Conservation (phyloP, 2,113 vertebrate genomes). For the Erpornis zantholeuca region DNA sequence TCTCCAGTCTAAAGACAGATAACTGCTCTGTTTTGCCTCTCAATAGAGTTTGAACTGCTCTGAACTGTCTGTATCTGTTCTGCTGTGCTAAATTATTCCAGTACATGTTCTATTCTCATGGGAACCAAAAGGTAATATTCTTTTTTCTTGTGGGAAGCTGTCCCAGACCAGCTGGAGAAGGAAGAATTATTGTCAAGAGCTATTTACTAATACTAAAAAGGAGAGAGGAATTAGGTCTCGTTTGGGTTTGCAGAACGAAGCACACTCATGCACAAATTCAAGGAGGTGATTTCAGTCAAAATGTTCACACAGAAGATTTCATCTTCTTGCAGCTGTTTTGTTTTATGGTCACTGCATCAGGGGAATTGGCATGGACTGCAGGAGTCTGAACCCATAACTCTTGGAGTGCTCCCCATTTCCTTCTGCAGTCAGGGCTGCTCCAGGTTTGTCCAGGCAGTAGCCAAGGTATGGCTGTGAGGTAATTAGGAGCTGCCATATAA, state of each 20-base stretch:
- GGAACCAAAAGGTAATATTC: neutral
- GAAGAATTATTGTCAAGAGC: neutral
- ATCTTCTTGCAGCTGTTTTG: neutral
- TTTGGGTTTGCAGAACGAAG: neutral
- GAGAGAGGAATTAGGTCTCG: neutral
- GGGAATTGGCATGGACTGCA: neutral
- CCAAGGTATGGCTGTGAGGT: neutral
- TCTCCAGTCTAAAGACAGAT: neutral
- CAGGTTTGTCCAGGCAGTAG: neutral
- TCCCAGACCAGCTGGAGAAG: neutral
- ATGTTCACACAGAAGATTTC: neutral
- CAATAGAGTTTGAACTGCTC: neutral
- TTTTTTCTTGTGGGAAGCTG: neutral
- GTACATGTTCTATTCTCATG: neutral
- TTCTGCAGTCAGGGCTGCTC: neutral
- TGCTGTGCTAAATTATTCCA: neutral
- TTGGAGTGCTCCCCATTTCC: neutral
- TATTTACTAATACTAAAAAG: neutral
- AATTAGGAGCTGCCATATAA: neutral
- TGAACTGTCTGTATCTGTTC: neutral
- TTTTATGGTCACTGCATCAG: neutral
- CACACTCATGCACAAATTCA: neutral
- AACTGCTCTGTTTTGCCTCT: neutral
- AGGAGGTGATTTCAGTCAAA: neutral
- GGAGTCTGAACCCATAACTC: neutral